These are phyloP conservation scores for Melanophora roralis DNA, from an alignment of 2,888 invertebrate species.

Conservation along the genomic window DNA sequence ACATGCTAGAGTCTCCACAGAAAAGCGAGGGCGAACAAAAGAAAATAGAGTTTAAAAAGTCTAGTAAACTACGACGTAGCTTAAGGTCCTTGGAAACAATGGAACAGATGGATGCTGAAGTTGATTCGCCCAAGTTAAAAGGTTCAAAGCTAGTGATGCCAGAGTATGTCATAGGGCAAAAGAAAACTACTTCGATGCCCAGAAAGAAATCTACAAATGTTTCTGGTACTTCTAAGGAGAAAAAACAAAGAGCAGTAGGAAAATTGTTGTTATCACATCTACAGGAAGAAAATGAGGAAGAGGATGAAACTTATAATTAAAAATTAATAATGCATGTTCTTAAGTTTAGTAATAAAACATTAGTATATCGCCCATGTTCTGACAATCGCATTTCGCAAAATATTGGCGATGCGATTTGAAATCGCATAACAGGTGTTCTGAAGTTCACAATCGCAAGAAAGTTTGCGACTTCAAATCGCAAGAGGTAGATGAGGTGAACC, in stretches of 20 bases:
- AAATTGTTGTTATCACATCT: constrained; percentile 80
- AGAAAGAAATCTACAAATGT: constrained; percentile 76
- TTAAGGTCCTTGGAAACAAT: constrained; percentile 67
- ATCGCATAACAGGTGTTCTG: no score
- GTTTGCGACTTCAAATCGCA: no score
- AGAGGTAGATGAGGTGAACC: no score
- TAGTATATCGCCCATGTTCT: no score
- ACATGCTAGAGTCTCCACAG: constrained; percentile 55
- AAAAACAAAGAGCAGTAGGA: constrained; percentile 69
- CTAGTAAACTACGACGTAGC: constrained; percentile 69
- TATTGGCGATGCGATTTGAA: no score
- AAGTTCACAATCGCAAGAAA: no score
- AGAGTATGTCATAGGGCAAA: constrained; percentile 87
- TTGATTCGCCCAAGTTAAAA: constrained; percentile 79
- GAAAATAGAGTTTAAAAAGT: constrained; percentile 76
- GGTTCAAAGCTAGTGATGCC: constrained; percentile 87
- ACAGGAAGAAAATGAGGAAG: constrained; percentile 77
- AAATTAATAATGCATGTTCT: background rate
- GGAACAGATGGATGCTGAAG: constrained; percentile 70
- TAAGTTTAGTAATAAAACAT: background rate
- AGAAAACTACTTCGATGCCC: constrained; percentile 77
- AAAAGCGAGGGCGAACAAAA: constrained; percentile 57
- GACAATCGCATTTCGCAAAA: no score
- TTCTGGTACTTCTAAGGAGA: constrained; percentile 66
- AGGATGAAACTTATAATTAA: constrained; percentile 62